Evolutionary conservation across 2,888 invertebrate genomes (phyloP).

Genomic region (Sinodicranocentrus sp.): DNA sequence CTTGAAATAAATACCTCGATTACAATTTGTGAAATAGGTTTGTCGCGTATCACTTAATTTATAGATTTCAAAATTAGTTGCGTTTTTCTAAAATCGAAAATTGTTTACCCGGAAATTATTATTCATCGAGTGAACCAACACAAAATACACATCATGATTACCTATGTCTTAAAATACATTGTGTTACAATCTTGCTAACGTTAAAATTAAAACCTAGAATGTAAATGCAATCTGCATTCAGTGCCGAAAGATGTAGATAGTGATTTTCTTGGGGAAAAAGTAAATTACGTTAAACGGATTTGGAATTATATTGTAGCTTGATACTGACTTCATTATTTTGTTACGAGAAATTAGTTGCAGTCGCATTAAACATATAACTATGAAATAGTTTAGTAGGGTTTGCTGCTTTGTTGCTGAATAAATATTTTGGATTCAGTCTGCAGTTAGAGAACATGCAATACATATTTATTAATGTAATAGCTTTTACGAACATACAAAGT

Average conservation of each 20-base stretch:
- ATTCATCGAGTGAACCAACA: not conserved
- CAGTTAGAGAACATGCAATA: conserved; percentile 9
- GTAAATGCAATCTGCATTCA: conserved; percentile 4
- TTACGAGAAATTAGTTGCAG: too few relatives aligned
- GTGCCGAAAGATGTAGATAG: conserved; percentile 19
- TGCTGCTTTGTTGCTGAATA: not conserved
- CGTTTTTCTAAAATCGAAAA: not conserved
- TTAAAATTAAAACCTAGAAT: too few relatives aligned
- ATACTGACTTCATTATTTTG: not conserved
- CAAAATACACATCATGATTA: not conserved
- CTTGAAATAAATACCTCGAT: not conserved
- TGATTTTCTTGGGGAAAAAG: not conserved
- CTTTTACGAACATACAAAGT: conserved; percentile 40
- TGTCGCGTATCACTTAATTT: not conserved
- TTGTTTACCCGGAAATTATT: too few relatives aligned
- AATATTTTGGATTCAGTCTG: not conserved
- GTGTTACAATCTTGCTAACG: too few relatives aligned
- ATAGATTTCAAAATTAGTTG: conserved; percentile 4
- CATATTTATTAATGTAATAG: not conserved
- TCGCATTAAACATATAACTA: too few relatives aligned
- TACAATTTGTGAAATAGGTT: not conserved
- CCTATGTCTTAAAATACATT: not conserved
- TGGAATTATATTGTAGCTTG: not conserved
- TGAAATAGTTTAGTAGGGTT: too few relatives aligned
- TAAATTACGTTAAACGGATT: not conserved